phyloP scores from a whole-genome alignment of 2,113 vertebrate genomes.

The Heterochromis multidens region DNA sequence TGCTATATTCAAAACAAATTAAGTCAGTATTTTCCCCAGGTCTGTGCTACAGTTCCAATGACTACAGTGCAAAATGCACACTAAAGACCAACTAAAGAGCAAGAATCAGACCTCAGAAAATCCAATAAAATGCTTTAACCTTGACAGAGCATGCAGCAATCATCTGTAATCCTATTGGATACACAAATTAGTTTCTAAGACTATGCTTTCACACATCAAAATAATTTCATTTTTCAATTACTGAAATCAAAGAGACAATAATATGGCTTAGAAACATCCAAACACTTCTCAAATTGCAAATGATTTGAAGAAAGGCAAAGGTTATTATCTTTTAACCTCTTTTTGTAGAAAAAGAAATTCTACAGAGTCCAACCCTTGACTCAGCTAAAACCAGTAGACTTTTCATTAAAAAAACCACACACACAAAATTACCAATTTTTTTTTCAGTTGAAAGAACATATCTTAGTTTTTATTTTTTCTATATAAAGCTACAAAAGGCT shows the following conservation, averaged over 20 bases:
- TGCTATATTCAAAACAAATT: not conserved
- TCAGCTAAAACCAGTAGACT: not conserved
- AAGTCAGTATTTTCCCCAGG: not conserved
- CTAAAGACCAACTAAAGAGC: slow-evolving; percentile 16
- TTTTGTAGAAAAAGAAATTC: not conserved
- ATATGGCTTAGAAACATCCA: slow-evolving; percentile 28
- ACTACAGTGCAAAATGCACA: slow-evolving; percentile 22
- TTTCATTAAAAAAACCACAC: not conserved
- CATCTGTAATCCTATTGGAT: slow-evolving; percentile 54
- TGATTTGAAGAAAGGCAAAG: not conserved
- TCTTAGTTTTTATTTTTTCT: not conserved
- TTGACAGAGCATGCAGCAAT: slow-evolving; percentile 52
- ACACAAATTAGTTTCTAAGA: slow-evolving; percentile 56
- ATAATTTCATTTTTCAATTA: slow-evolving; percentile 60
- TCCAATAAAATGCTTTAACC: slow-evolving; percentile 56
- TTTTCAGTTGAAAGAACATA: not conserved
- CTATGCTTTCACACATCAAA: slow-evolving; percentile 46
- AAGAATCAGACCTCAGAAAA: slow-evolving; percentile 45
- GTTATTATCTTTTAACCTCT: not conserved
- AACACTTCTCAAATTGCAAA: not conserved
- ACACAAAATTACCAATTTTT: not conserved
- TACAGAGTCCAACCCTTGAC: not conserved
- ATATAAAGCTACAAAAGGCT: not conserved
- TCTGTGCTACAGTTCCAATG: not conserved
- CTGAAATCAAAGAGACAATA: slow-evolving; percentile 41